Evolutionary conservation across 2,797 vertebrate species (phyloP).

Genomic region (Enoplosus armatus): DNA sequence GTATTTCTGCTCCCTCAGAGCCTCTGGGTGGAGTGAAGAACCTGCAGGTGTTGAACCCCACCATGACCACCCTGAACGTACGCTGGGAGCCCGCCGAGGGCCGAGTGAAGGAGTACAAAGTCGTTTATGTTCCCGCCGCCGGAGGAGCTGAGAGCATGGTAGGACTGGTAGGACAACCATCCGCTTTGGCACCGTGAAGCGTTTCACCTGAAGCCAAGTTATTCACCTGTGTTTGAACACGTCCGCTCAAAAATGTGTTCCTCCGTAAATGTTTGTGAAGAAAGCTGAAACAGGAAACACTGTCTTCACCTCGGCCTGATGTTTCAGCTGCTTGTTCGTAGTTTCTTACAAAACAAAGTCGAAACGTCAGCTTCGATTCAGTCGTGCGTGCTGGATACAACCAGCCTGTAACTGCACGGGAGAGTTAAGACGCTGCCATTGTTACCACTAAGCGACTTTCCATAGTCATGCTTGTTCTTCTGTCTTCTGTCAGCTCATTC

Average conservation of each 20-base stretch:
- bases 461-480: neutral
- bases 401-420: neutral
- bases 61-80: constrained; percentile 95
- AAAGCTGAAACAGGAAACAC: neutral
- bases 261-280: neutral
- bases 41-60: constrained; percentile 92
- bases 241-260: neutral
- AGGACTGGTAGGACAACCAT: constrained; percentile 71
- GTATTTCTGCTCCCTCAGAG: constrained; percentile 41
- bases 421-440: neutral
- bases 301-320: neutral
- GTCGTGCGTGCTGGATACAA: neutral
- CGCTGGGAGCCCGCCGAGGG: constrained; percentile 96
- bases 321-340: neutral
- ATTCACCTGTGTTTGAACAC: neutral
- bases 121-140: constrained; percentile 90
- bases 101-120: constrained; percentile 93
- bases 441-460: neutral
- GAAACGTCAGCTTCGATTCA: neutral
- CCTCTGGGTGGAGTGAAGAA: constrained; percentile 91
- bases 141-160: constrained; percentile 89
- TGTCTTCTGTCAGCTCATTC: constrained; percentile 4
- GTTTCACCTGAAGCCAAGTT: neutral
- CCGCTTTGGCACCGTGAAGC: neutral
- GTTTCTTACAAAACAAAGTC: neutral